phyloP scores from a whole-genome alignment of 2,113 vertebrate genomes.

The Corapipo altera region DNA sequence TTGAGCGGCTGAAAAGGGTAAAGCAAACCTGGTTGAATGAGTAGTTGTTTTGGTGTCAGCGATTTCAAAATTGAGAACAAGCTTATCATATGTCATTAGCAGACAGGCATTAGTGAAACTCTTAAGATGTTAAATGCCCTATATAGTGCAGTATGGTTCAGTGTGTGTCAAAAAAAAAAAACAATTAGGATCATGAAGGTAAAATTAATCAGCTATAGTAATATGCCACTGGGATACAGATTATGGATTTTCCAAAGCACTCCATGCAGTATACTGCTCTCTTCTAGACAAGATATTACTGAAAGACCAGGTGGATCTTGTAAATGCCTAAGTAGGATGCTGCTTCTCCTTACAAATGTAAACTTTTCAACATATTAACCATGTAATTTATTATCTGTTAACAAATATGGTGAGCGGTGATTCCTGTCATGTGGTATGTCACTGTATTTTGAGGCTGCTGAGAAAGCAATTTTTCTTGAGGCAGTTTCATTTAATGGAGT shows the following conservation, averaged over 20 bases:
- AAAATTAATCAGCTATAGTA: background rate
- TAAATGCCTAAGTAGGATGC: background rate
- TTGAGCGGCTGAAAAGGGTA: background rate
- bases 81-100: background rate
- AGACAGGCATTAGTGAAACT: background rate
- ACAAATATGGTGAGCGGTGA: background rate
- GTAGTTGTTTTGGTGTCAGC: background rate
- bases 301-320: background rate
- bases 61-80: background rate
- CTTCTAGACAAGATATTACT: background rate
- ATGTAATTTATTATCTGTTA: background rate
- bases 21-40: background rate
- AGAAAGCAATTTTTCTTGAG: background rate
- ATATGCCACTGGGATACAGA: background rate
- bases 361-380: background rate
- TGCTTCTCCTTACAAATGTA: background rate
- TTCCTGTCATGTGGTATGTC: background rate
- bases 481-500: background rate
- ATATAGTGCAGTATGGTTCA: background rate
- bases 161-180: background rate
- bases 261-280: background rate
- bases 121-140: background rate
- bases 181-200: background rate
- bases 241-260: background rate
- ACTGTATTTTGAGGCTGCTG: background rate